A percentile compares a stretch with the other conserved stretches of the same genome.
Conservation (phyloP, 2,888 invertebrate genomes). For the Euclidia mi region DNA sequence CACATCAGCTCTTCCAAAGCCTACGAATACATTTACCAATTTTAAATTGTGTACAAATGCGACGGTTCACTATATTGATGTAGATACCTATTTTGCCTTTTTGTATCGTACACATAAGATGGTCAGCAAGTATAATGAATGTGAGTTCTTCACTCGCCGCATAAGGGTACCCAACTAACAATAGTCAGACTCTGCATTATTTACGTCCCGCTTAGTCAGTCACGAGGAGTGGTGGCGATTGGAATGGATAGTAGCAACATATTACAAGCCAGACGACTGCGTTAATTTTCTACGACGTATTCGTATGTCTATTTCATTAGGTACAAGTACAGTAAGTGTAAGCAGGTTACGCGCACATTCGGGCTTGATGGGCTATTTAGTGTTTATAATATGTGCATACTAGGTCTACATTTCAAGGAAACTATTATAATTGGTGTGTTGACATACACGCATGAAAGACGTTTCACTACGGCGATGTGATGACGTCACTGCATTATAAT, state of each 20-base stretch:
- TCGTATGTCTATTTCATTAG: slow-evolving; percentile 25
- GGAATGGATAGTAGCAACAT: slow-evolving; percentile 31
- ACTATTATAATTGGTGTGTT: slow-evolving; percentile 31
- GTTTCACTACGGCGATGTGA: slow-evolving; percentile 33
- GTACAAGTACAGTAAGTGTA: slow-evolving; percentile 17
- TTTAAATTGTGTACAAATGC: neutral
- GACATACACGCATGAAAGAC: slow-evolving; percentile 29
- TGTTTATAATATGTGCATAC: slow-evolving; percentile 9
- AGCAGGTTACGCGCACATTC: slow-evolving; percentile 15
- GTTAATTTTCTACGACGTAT: slow-evolving; percentile 30
- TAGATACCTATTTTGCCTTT: neutral
- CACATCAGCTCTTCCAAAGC: slow-evolving; percentile 98
- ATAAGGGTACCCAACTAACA: slow-evolving; percentile 53
- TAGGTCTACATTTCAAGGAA: slow-evolving; percentile 22
- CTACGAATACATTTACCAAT: slow-evolving; percentile 56
- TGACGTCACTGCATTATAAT: slow-evolving; percentile 36
- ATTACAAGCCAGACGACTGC: slow-evolving; percentile 23
- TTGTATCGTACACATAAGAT: slow-evolving; percentile 5
- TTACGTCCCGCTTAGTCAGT: slow-evolving; percentile 38
- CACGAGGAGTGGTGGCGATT: slow-evolving; percentile 48
- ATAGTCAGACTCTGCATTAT: slow-evolving; percentile 35
- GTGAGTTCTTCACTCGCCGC: slow-evolving; percentile 41
- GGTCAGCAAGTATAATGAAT: slow-evolving; percentile 1
- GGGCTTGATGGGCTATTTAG: slow-evolving; percentile 8
- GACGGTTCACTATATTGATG: neutral